Base-by-base conservation (phyloP, 2,888 invertebrate genomes). In the Salpingus planirostris region DNA sequence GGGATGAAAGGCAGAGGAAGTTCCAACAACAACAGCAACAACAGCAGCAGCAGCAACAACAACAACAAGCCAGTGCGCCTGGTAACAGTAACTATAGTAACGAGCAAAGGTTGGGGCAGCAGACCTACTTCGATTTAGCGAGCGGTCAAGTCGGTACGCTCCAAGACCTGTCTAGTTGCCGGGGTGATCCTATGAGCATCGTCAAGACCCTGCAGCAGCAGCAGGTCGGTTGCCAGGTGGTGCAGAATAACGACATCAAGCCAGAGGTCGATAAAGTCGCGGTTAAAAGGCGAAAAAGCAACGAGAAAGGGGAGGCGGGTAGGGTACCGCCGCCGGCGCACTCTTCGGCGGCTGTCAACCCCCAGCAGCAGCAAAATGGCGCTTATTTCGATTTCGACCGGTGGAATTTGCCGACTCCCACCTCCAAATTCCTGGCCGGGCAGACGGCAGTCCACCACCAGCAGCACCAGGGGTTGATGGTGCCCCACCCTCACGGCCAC, bases 301-400 rank as follows among this genome's bases (percentile, higher is more conserved):
- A 73, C 43, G 74, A 76, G 24, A 79, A 79, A 49, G 40, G 45
- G n/a, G 33, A 33, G 73, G 71, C 54, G 74, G 76, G 38, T 49
- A 69, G 81, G 54, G 74, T 80, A 46, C 80, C 80, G 38, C 81
- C 82, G 4, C 81, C 81, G 11, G 81, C 81, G 3, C 81, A 82
- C 55, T 78, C 76, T 52, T 76, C 78, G 29, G 70, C 73, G 3
- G 46, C 46, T 18, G 18, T 11, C 23, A 23, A 23, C 10, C 23
- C 51, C 30, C 47, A 45, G 26, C 58, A 60, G 30, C 54, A 55
- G 29, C 55, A 56, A 29, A 56, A 55, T 28, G 57, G 55, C 5
- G 77, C 76, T 30, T 86, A 83, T 56, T 83, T 82, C 51, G 86
- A 87, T 60, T 83, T 84, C 51, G 86, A 81, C 51, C 69, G 85